Conservation (phyloP, 2,797 vertebrate genomes). For the Chromis chromis region DNA sequence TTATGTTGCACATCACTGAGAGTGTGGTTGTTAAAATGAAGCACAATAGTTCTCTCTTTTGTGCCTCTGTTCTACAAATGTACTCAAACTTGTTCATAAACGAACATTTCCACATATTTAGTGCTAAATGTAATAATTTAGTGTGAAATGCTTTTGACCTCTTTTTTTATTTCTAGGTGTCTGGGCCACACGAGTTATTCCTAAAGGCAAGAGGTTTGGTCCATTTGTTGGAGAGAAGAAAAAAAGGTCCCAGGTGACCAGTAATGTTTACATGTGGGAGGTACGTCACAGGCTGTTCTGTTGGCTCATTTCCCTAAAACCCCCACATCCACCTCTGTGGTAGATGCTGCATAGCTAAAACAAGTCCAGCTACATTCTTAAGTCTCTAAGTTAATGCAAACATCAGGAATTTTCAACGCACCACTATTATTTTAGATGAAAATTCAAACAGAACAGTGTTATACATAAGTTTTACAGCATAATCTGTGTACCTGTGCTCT, state of each 20-base stretch:
- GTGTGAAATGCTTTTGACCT: not conserved
- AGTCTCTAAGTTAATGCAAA: not conserved
- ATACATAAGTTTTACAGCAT: not conserved
- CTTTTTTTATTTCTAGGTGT: constrained; percentile 85
- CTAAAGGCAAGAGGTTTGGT: constrained; percentile 93
- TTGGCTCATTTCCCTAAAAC: constrained; percentile 20
- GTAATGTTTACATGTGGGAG: constrained; percentile 98
- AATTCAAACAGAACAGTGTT: not conserved
- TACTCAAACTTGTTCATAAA: not conserved
- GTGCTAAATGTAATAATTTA: too few species aligned
- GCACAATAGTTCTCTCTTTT: not conserved
- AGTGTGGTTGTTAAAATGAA: too few species aligned
- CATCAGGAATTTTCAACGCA: too few species aligned
- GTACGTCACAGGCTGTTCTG: constrained; percentile 80
- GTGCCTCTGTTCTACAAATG: not conserved
- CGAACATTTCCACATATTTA: not conserved
- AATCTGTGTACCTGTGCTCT: constrained; percentile 14
- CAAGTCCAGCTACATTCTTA: constrained; percentile 12
- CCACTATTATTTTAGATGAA: too few species aligned
- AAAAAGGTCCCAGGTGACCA: constrained; percentile 94
- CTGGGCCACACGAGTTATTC: constrained; percentile 90
- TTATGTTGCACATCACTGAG: not conserved
- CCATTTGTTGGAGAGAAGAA: constrained; percentile 95
- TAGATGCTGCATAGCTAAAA: constrained; percentile 25
- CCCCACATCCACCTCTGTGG: not conserved